phyloP scores from a whole-genome alignment of 2,113 vertebrate species.

The Vidua macroura region DNA sequence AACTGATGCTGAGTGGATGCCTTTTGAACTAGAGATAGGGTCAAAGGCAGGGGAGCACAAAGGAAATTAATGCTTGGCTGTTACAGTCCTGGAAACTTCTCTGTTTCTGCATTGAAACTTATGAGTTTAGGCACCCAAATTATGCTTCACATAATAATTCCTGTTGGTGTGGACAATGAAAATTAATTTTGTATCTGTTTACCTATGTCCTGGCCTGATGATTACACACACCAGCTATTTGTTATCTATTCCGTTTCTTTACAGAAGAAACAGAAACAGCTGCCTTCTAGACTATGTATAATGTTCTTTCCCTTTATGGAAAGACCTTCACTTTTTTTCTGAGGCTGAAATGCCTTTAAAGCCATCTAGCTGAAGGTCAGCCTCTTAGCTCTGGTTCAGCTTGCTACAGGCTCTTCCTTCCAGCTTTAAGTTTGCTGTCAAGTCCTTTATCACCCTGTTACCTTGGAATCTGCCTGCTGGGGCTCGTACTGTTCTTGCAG shows the following conservation, averaged over 20 bases:
- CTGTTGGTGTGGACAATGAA: not conserved
- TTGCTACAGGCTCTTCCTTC: not conserved
- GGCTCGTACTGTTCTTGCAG: not conserved
- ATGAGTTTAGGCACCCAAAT: not conserved
- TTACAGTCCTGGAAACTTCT: not conserved
- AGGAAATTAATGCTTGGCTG: not conserved
- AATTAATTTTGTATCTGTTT: not conserved
- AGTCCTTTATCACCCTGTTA: not conserved
- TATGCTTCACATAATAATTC: not conserved
- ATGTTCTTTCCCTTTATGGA: not conserved
- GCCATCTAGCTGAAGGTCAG: not conserved
- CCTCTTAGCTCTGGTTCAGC: not conserved
- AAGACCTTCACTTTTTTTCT: not conserved
- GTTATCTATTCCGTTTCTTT: not conserved
- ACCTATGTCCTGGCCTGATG: not conserved
- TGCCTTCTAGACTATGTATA: not conserved
- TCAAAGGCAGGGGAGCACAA: not conserved
- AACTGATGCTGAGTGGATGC: not conserved
- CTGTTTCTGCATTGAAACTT: not conserved
- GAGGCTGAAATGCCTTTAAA: not conserved
- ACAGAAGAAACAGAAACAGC: not conserved
- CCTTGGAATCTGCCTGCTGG: constrained; percentile 3
- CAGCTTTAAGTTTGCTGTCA: not conserved
- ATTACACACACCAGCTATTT: not conserved
- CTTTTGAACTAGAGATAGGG: not conserved